Percentiles rank a stretch among this genome's conserved stretches.
phyloP scores from a whole-genome alignment of 53 echinoderm and acorn worm genomes.

The Echinometra lucunter region DNA sequence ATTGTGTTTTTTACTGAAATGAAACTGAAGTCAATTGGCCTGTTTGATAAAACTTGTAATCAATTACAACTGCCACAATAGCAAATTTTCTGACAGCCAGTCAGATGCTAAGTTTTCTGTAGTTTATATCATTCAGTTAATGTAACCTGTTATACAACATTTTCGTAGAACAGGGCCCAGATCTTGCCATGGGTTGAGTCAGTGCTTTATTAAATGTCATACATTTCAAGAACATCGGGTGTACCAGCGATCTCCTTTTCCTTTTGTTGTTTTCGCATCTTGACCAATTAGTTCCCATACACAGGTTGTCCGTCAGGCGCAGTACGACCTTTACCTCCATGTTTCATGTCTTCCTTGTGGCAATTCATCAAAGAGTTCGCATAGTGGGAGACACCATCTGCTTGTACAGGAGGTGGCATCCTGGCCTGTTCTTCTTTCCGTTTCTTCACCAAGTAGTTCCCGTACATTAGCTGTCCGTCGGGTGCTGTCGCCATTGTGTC shows the following conservation, averaged over 20 bases:
- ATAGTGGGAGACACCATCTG: not conserved
- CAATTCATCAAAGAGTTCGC: not conserved
- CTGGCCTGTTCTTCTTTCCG: not conserved
- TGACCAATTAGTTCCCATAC: conserved; percentile 17
- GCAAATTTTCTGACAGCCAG: not conserved
- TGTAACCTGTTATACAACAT: too few relatives aligned
- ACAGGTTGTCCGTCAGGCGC: not conserved
- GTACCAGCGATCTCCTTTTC: not conserved
- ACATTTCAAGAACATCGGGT: not conserved
- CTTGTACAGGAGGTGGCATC: conserved; percentile 2
- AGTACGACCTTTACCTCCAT: not conserved
- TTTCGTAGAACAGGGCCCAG: too few relatives aligned
- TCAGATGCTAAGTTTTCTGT: not conserved
- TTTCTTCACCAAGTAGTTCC: conserved; percentile 7
- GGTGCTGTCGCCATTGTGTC: not conserved
- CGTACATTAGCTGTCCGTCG: conserved; percentile 4
- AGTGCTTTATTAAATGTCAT: not conserved
- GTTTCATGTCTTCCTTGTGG: not conserved
- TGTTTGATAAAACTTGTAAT: not conserved
- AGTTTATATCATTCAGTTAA: not conserved
- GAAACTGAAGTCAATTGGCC: too few relatives aligned
- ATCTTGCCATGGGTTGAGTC: too few relatives aligned
- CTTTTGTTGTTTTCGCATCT: not conserved
- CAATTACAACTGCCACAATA: not conserved
- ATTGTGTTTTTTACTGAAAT: too few relatives aligned